phyloP scores from a whole-genome alignment of 1,140 invertebrate species.

The Drosophila trapezifrons region DNA sequence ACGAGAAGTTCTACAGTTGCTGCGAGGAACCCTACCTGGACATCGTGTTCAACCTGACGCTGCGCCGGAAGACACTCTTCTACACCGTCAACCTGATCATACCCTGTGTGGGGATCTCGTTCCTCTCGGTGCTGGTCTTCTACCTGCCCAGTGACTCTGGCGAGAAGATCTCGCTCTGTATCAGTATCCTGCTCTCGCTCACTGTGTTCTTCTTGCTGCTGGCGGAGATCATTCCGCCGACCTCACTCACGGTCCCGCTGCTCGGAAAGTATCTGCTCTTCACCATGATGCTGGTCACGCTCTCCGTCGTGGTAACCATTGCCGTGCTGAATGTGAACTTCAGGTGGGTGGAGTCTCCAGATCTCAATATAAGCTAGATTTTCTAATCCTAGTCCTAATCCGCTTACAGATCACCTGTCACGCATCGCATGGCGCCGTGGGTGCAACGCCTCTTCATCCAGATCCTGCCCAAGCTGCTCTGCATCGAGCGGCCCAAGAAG shows the following conservation, averaged over 20 bases:
- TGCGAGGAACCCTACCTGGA: slow-evolving; percentile 97
- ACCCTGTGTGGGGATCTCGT: slow-evolving; percentile 97
- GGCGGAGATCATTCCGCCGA: slow-evolving; percentile 99
- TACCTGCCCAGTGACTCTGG: slow-evolving; percentile 99
- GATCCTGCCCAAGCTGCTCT: slow-evolving; percentile 93
- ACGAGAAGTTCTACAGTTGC: slow-evolving; percentile 95
- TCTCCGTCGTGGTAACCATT: slow-evolving; percentile 99
- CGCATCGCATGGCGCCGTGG: slow-evolving; percentile 97
- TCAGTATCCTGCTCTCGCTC: slow-evolving; percentile 98
- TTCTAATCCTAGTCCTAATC: too few species aligned
- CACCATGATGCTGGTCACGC: slow-evolving; percentile 99
- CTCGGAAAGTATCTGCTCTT: slow-evolving; percentile 99
- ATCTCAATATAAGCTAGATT: too few species aligned
- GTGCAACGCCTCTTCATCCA: slow-evolving; percentile 95
- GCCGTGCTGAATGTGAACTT: slow-evolving; percentile 99
- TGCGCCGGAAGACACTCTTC: slow-evolving; percentile 97
- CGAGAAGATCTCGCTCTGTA: slow-evolving; percentile 98
- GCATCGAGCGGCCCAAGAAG: slow-evolving; percentile 93
- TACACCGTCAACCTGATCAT: slow-evolving; percentile 99
- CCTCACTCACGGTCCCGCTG: slow-evolving; percentile 97
- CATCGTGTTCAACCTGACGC: slow-evolving; percentile 98
- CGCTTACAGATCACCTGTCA: slow-evolving; percentile 93
- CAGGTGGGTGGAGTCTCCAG: slow-evolving; percentile 85
- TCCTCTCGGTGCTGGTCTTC: slow-evolving; percentile 98
- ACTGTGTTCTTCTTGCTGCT: slow-evolving; percentile 99